A percentile compares a stretch with the other conserved stretches of the same genome.
phyloP scores from a whole-genome alignment of 30 jellyfish, hydroid and myxozoan species.

The Nemopilema nomurai region DNA sequence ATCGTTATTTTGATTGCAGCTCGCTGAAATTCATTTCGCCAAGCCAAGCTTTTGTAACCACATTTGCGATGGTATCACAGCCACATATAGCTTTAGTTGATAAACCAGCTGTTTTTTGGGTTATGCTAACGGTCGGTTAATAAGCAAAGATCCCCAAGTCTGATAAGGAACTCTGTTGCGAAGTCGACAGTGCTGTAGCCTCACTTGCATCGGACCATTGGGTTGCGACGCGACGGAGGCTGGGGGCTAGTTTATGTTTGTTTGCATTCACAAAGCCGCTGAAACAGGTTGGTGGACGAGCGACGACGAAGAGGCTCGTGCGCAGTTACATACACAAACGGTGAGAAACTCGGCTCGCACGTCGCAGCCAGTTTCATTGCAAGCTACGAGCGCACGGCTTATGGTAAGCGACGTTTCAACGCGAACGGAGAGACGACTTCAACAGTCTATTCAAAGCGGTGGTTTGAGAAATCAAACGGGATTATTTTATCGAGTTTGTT shows the following conservation, averaged over 20 bases:
- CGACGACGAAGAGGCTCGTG: not conserved
- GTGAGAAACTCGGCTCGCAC: not conserved
- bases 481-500: not conserved
- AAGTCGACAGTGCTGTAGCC: not conserved
- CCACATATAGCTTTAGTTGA: not conserved
- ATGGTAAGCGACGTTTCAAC: not conserved
- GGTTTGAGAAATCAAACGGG: not conserved
- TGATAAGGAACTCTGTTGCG: not conserved
- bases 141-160: not conserved
- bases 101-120: no score
- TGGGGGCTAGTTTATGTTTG: not conserved
- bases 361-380: not conserved
- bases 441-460: not conserved
- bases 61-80: not conserved
- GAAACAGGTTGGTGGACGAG: not conserved
- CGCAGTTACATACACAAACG: not conserved
- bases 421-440: not conserved
- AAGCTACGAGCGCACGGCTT: not conserved
- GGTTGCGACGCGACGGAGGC: not conserved
- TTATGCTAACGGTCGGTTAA: not conserved
- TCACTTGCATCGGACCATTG: not conserved
- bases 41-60: not conserved
- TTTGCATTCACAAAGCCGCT: not conserved
- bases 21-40: not conserved
- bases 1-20: not conserved